Evolutionary conservation across 2,797 vertebrate species (phyloP).

Genomic region (Merluccius polli): DNA sequence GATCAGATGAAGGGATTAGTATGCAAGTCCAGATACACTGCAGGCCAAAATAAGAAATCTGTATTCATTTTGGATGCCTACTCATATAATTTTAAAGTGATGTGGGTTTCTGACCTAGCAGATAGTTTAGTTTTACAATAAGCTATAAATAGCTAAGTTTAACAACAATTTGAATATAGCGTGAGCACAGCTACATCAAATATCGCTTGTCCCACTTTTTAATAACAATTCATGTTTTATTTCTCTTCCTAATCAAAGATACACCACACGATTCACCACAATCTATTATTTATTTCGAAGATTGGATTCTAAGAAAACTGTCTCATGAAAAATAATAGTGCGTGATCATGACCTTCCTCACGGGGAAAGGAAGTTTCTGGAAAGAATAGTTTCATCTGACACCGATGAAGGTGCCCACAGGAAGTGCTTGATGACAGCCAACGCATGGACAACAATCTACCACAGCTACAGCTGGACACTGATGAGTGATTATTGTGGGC

Average conservation of each 20-base stretch:
- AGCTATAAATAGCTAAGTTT: constrained; percentile 17
- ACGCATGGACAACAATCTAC: constrained; percentile 19
- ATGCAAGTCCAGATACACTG: constrained; percentile 46
- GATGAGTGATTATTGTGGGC: constrained; percentile 40
- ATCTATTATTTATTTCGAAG: neutral
- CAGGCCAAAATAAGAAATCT: constrained; percentile 34
- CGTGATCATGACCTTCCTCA: neutral
- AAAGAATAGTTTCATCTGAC: constrained; percentile 46
- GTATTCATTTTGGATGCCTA: constrained; percentile 26
- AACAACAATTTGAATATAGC: constrained; percentile 3
- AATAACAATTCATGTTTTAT: neutral
- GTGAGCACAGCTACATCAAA: constrained; percentile 2
- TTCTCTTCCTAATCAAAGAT: neutral
- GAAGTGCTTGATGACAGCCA: constrained; percentile 46
- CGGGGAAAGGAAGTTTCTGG: constrained; percentile 18
- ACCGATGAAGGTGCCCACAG: constrained; percentile 41
- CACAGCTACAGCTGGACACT: constrained; percentile 18
- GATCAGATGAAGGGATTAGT: constrained; percentile 42
- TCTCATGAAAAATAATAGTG: neutral
- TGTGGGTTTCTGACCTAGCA: constrained; percentile 25
- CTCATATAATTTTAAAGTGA: constrained; percentile 30
- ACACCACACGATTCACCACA: neutral
- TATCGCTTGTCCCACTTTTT: neutral
- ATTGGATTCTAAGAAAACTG: neutral
- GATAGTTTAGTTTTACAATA: constrained; percentile 15